Percentiles rank a stretch among this genome's conserved stretches.
Evolutionary conservation across 1,140 invertebrate species (phyloP).

Genomic region (Rhagoletis pomonella): DNA sequence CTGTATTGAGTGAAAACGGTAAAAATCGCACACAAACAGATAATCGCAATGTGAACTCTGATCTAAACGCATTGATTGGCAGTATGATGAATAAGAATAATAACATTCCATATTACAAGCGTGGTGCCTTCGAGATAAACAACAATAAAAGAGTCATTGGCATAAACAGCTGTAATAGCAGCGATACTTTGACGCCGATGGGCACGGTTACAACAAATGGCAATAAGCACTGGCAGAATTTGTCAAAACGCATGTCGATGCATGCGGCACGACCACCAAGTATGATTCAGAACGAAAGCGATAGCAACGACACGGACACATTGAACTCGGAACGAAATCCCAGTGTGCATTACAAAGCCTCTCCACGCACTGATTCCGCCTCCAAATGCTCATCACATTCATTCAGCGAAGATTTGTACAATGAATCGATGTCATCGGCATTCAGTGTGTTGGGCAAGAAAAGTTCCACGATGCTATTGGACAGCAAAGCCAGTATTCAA

Average conservation of each 20-base stretch:
- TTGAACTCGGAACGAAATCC: conserved; percentile 14
- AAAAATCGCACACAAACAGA: neutral
- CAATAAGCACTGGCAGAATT: conserved; percentile 22
- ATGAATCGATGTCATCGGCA: conserved; percentile 4
- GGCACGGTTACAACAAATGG: neutral
- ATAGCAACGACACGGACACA: conserved; percentile 34
- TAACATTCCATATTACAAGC: neutral
- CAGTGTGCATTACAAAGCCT: conserved; percentile 17
- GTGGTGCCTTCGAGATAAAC: neutral
- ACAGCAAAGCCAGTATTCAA: neutral
- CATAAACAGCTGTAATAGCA: neutral
- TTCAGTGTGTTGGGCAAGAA: neutral
- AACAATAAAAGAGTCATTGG: neutral
- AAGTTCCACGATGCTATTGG: conserved; percentile 21
- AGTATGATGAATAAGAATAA: neutral
- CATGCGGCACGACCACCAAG: neutral
- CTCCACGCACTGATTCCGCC: conserved; percentile 28
- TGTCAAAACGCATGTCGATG: neutral
- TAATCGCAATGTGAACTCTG: neutral
- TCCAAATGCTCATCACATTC: conserved; percentile 26
- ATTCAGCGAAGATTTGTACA: neutral
- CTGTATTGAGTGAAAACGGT: neutral
- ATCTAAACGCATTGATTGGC: neutral
- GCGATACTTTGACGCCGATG: neutral
- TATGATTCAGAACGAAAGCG: neutral